Conservation (phyloP, 2,113 vertebrate species). For the Microcebus jonahi region DNA sequence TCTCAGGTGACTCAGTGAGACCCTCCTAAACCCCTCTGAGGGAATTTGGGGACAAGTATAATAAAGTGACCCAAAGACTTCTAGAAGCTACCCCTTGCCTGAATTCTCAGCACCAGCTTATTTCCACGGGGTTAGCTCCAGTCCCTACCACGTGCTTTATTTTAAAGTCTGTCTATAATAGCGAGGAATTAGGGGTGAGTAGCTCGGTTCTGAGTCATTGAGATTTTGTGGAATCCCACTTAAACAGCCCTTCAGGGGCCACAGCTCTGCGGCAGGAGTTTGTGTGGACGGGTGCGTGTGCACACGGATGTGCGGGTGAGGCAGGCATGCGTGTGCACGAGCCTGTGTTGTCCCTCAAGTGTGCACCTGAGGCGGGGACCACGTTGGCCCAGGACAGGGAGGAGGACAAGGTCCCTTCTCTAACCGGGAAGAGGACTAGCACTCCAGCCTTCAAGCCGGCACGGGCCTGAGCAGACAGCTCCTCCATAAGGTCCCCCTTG, state of each 20-base stretch:
- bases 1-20: neutral
- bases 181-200: rapidly evolving
- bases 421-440: rapidly evolving
- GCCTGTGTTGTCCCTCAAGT: rapidly evolving
- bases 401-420: rapidly evolving
- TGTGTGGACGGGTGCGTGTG: neutral
- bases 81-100: rapidly evolving
- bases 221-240: rapidly evolving
- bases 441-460: neutral
- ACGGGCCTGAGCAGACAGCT: neutral
- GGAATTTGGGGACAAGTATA: rapidly evolving
- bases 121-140: rapidly evolving
- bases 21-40: rapidly evolving
- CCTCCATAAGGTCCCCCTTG: rapidly evolving
- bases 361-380: rapidly evolving
- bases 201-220: rapidly evolving
- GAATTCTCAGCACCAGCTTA: rapidly evolving
- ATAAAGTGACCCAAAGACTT: rapidly evolving
- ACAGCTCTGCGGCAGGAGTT: too few species aligned
- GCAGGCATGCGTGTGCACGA: rapidly evolving
- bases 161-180: too few species aligned
- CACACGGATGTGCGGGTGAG: too few species aligned
- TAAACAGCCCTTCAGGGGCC: rapidly evolving
- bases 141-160: rapidly evolving
- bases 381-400: neutral